Conservation (phyloP, 2,888 invertebrate species). For the Dicyrtomina minuta region DNA sequence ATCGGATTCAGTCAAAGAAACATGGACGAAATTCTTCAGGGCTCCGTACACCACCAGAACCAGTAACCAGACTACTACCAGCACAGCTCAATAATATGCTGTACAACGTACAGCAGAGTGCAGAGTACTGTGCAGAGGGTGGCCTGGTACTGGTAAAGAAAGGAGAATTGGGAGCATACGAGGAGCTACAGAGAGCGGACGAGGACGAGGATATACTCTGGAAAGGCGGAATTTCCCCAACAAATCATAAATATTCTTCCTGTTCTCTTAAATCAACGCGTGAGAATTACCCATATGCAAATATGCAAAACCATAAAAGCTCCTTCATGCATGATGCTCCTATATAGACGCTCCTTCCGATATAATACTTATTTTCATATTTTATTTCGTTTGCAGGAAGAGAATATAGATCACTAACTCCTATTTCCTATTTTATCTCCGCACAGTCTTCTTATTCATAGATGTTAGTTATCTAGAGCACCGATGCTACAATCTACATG, state of each 20-base stretch:
- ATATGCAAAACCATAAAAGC: conserved; percentile 3
- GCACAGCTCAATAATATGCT: too few species aligned
- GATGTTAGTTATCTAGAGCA: too few species aligned
- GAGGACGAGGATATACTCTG: not conserved
- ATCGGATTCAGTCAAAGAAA: too few species aligned
- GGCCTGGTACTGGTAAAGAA: not conserved
- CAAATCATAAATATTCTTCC: conserved; percentile 35
- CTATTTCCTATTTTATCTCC: too few species aligned
- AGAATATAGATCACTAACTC: not conserved
- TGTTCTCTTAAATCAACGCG: conserved; percentile 28
- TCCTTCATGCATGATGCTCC: not conserved
- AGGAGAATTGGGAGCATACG: not conserved
- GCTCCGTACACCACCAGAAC: too few species aligned
- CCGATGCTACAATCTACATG: too few species aligned
- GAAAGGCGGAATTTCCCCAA: conserved; percentile 19
- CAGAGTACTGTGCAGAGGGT: too few species aligned
- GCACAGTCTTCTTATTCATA: too few species aligned
- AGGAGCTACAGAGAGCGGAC: conserved; percentile 3
- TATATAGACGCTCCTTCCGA: not conserved
- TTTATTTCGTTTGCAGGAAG: too few species aligned
- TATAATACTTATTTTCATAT: not conserved
- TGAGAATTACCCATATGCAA: conserved; percentile 25
- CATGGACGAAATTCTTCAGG: too few species aligned
- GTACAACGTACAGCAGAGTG: too few species aligned
- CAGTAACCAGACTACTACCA: too few species aligned